These are phyloP conservation scores for Clostera curtula DNA, from an alignment of 2,888 invertebrate genomes.

Conservation along the genomic window DNA sequence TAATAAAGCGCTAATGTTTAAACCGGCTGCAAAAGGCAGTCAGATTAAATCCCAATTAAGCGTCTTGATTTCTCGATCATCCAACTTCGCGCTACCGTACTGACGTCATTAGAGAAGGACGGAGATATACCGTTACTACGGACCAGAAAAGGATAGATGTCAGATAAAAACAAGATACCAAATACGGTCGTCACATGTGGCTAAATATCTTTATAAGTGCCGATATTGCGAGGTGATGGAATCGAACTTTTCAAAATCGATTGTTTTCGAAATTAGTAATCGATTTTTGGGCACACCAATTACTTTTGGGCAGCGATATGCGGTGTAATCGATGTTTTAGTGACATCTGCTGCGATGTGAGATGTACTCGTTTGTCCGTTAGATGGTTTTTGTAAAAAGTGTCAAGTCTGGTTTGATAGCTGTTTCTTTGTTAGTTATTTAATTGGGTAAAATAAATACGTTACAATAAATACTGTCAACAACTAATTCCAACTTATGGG, in stretches of 20 bases:
- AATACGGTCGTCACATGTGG: slow-evolving; percentile 68
- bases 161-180: slow-evolving; percentile 62
- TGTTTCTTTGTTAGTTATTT: slow-evolving; percentile 7
- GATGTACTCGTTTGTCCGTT: slow-evolving; percentile 22
- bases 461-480: too few species aligned
- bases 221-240: slow-evolving; percentile 33
- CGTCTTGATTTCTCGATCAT: slow-evolving; percentile 18
- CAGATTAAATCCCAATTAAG: too few species aligned
- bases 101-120: slow-evolving; percentile 57
- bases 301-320: slow-evolving; percentile 17
- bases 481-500: too few species aligned
- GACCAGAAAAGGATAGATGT: slow-evolving; percentile 29
- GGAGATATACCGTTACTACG: slow-evolving; percentile 10
- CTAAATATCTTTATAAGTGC: slow-evolving; percentile 57
- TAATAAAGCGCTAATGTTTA: too few species aligned
- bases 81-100: slow-evolving; percentile 47
- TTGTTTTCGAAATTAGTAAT: slow-evolving; percentile 37
- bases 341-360: slow-evolving; percentile 42
- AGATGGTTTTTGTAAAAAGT: slow-evolving; percentile 24
- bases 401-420: slow-evolving; percentile 15
- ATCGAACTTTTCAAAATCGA: slow-evolving; percentile 36
- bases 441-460: too few species aligned
- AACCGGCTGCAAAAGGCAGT: too few species aligned
- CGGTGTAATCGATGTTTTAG: slow-evolving; percentile 37
- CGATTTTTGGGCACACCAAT: slow-evolving; percentile 19